Conservation (phyloP, 2,888 invertebrate genomes). For the Cephus spinipes region DNA sequence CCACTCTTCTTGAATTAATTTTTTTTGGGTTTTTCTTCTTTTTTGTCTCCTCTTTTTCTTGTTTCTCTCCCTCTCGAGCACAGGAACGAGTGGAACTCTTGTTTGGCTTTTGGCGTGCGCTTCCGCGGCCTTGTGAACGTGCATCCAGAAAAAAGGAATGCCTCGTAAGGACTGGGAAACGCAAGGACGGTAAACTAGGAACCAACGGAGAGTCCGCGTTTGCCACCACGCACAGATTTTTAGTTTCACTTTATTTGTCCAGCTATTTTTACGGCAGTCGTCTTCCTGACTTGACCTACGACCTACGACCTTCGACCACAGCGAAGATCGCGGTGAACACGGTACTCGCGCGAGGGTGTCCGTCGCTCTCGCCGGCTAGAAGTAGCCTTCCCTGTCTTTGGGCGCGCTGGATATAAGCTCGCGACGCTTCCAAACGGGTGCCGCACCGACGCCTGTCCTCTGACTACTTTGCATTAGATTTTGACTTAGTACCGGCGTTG, state of each 20-base stretch:
- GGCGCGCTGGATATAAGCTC: conserved; percentile 85
- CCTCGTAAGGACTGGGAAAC: background rate
- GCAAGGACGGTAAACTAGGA: background rate
- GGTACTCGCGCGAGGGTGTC: background rate
- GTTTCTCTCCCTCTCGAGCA: background rate
- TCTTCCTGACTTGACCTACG: background rate
- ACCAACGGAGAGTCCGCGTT: background rate
- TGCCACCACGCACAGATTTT: background rate
- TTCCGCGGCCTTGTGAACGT: background rate
- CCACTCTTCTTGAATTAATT: background rate
- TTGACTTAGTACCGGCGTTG: conserved; percentile 22
- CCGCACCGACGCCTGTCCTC: conserved; percentile 36
- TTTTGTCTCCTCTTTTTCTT: background rate
- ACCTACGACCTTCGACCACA: background rate
- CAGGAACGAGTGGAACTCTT: background rate
- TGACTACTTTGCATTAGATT: conserved; percentile 38
- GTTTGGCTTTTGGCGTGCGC: background rate
- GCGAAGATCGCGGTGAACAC: background rate
- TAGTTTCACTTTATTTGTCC: background rate
- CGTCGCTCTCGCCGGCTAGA: conserved; percentile 28
- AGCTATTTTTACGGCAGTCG: background rate
- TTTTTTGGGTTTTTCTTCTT: background rate
- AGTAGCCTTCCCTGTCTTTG: conserved; percentile 59
- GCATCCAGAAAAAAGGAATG: background rate
- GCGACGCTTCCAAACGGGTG: conserved; percentile 81